These are phyloP conservation scores for Harpalus rufipes DNA, from an alignment of 2,888 invertebrate genomes.

Conservation along the genomic window DNA sequence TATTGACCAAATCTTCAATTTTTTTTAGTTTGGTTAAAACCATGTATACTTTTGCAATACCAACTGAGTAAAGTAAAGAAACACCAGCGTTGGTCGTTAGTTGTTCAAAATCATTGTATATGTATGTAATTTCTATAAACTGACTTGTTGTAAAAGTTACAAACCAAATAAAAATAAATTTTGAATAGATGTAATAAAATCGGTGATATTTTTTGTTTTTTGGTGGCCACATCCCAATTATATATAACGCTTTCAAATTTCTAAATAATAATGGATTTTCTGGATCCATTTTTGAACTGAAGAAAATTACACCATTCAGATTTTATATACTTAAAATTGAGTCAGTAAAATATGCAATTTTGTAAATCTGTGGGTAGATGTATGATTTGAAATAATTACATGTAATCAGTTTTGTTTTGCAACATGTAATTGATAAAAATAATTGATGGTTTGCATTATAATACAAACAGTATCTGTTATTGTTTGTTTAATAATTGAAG, in stretches of 20 bases:
- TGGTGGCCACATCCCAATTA: conserved; percentile 64
- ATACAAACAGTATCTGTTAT: neutral
- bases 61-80: conserved; percentile 60
- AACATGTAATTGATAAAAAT: conserved; percentile 1
- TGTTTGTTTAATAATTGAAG: neutral
- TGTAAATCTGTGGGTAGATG: neutral
- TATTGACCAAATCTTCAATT: conserved; percentile 43
- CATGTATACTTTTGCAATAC: conserved; percentile 55
- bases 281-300: conserved; percentile 37
- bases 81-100: conserved; percentile 63
- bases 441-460: neutral
- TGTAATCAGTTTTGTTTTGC: conserved; percentile 4
- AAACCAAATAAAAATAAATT: conserved; percentile 58
- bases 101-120: conserved; percentile 63
- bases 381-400: conserved; percentile 13
- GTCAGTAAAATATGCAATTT: neutral
- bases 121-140: conserved; percentile 61
- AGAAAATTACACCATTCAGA: neutral
- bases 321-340: neutral
- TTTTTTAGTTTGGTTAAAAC: conserved; percentile 53
- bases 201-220: conserved; percentile 28
- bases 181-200: conserved; percentile 38
- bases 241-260: conserved; percentile 47
- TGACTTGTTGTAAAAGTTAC: conserved; percentile 58
- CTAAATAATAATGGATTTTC: conserved; percentile 56